Conservation (phyloP, 2,797 vertebrate genomes). For the Threskiornis aethiopicus region DNA sequence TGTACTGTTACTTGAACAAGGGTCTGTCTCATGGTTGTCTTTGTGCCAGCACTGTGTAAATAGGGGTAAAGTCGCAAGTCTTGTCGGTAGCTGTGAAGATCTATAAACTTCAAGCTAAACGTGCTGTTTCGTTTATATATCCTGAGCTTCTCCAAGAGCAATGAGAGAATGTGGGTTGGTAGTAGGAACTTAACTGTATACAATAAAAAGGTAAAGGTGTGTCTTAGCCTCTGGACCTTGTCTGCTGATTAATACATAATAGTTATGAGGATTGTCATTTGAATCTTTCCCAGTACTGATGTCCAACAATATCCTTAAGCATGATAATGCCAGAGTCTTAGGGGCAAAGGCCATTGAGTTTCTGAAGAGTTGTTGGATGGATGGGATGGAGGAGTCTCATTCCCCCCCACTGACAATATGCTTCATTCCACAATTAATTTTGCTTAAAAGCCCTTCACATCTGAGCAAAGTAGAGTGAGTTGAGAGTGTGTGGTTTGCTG, state of each 20-base stretch:
- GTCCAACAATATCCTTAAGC: too few relatives aligned
- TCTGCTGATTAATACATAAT: rapidly evolving
- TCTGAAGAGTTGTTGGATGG: not conserved
- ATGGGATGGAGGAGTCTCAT: not conserved
- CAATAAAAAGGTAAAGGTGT: not conserved
- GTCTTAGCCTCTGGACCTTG: not conserved
- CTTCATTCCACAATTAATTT: not conserved
- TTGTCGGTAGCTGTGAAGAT: not conserved
- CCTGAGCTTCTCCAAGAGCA: not conserved
- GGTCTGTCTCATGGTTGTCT: not conserved
- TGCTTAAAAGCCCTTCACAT: not conserved
- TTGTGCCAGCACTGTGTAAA: not conserved
- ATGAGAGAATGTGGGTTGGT: not conserved
- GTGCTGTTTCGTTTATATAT: not conserved
- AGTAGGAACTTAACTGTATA: not conserved
- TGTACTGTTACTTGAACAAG: not conserved
- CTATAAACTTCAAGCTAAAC: not conserved
- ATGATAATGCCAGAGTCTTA: not conserved
- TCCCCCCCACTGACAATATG: too few relatives aligned
- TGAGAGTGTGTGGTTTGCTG: not conserved
- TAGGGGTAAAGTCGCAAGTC: not conserved
- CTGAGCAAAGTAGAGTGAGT: not conserved
- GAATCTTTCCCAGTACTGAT: not conserved
- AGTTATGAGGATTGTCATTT: not conserved
- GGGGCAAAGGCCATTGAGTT: not conserved